Percentiles rank a stretch among this genome's conserved stretches.
phyloP scores from a whole-genome alignment of 1,140 invertebrate genomes.

The Eupeodes corollae region DNA sequence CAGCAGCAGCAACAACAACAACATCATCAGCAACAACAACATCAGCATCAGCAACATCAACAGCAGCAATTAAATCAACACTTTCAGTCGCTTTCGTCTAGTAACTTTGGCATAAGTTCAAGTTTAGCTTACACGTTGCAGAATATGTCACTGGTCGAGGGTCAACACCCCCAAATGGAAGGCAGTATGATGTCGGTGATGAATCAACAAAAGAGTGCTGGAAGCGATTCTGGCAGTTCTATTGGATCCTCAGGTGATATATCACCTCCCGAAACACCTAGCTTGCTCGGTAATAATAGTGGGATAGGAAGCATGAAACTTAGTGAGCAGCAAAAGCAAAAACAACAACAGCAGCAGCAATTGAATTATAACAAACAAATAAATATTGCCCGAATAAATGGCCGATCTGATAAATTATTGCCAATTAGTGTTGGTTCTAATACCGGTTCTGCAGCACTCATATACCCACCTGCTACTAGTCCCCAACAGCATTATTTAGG shows the following conservation, averaged over 20 bases:
- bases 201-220: conserved; percentile 27
- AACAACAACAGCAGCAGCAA: conserved; percentile 3
- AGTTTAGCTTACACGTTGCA: conserved; percentile 22
- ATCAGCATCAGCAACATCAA: conserved; percentile 24
- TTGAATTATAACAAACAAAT: background rate
- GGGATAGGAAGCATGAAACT: background rate
- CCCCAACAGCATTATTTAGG: background rate
- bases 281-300: conserved; percentile 13
- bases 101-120: conserved; percentile 21
- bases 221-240: conserved; percentile 34
- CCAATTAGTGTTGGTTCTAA: conserved; percentile 10
- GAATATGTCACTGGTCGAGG: conserved; percentile 17
- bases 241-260: conserved; percentile 31
- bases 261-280: conserved; percentile 33
- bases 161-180: conserved; percentile 6
- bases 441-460: conserved; percentile 8
- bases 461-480: conserved; percentile 7
- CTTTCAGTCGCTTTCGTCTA: conserved; percentile 28
- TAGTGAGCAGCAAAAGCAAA: background rate
- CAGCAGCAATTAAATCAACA: conserved; percentile 37
- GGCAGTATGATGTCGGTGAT: conserved; percentile 11
- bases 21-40: conserved; percentile 19
- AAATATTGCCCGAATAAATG: conserved; percentile 1
- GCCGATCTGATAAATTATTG: conserved; percentile 11
- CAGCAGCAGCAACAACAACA: too few relatives aligned